These are phyloP conservation scores for Asobara japonica DNA, from an alignment of 1,140 invertebrate genomes.

Conservation along the genomic window DNA sequence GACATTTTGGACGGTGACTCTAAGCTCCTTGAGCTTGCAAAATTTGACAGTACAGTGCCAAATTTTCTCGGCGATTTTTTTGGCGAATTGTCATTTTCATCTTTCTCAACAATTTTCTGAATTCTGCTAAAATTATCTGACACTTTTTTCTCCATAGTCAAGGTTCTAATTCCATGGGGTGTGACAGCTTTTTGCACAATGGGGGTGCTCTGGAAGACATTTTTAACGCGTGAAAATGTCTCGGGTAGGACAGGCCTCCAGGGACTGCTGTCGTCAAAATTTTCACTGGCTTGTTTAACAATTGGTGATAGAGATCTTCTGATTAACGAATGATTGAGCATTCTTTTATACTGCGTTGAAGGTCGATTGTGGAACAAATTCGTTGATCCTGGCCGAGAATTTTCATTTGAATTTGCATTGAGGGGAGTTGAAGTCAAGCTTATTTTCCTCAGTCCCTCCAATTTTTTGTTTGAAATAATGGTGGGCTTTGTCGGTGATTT, in stretches of 20 bases:
- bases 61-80: conserved; percentile 45
- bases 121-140: conserved; percentile 24
- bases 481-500: conserved; percentile 28
- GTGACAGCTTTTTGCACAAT: conserved; percentile 32
- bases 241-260: conserved; percentile 43
- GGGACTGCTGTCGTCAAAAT: conserved; percentile 47
- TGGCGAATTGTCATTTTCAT: neutral
- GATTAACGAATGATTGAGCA: conserved; percentile 48
- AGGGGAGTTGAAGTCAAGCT: conserved; percentile 26
- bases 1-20: neutral
- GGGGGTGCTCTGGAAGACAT: conserved; percentile 55
- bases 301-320: conserved; percentile 55
- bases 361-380: conserved; percentile 39
- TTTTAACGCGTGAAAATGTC: conserved; percentile 47
- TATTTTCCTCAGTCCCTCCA: conserved; percentile 27
- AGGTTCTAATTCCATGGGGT: conserved; percentile 13
- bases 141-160: conserved; percentile 14
- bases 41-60: conserved; percentile 51
- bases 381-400: conserved; percentile 8
- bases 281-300: conserved; percentile 17
- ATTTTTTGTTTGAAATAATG: conserved; percentile 28
- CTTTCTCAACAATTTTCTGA: neutral
- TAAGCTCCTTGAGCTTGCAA: neutral
- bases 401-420: conserved; percentile 24
- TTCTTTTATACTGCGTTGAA: conserved; percentile 29